phyloP scores from a whole-genome alignment of 2,888 invertebrate genomes.

The Hetaerina titia region DNA sequence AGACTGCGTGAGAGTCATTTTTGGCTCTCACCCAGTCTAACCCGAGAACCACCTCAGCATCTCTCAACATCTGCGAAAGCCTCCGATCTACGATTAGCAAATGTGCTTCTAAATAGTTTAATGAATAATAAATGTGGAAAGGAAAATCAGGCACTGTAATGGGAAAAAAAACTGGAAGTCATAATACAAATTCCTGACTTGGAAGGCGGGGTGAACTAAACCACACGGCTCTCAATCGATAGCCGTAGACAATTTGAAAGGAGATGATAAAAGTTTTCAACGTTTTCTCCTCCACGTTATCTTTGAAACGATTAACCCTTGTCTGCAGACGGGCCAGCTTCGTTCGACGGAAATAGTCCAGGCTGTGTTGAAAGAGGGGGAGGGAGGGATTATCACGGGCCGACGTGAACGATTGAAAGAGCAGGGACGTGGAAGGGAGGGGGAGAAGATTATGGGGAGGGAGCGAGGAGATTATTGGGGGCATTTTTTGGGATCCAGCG shows the following conservation, averaged over 20 bases:
- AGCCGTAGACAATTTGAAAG: background rate
- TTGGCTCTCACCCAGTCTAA: no score
- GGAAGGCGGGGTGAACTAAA: background rate
- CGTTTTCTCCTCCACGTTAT: background rate
- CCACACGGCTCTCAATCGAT: background rate
- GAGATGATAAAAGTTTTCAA: background rate
- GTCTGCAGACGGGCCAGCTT: background rate
- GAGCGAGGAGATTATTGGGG: background rate
- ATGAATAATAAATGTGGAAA: no score
- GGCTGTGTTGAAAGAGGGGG: background rate
- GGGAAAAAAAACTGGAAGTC: no score
- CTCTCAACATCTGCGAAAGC: no score
- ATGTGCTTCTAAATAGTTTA: no score
- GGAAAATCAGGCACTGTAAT: no score
- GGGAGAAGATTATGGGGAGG: background rate
- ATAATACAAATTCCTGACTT: background rate
- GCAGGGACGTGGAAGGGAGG: background rate
- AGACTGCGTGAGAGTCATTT: no score
- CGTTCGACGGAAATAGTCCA: background rate
- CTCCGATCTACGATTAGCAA: no score
- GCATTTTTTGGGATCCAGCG: background rate
- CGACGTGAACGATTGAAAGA: background rate
- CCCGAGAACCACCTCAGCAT: no score
- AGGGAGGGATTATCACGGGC: background rate
- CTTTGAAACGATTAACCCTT: slow-evolving; percentile 1